These are phyloP conservation scores for Lasioglossum lativentre DNA, from an alignment of 2,888 invertebrate genomes.

Conservation along the genomic window DNA sequence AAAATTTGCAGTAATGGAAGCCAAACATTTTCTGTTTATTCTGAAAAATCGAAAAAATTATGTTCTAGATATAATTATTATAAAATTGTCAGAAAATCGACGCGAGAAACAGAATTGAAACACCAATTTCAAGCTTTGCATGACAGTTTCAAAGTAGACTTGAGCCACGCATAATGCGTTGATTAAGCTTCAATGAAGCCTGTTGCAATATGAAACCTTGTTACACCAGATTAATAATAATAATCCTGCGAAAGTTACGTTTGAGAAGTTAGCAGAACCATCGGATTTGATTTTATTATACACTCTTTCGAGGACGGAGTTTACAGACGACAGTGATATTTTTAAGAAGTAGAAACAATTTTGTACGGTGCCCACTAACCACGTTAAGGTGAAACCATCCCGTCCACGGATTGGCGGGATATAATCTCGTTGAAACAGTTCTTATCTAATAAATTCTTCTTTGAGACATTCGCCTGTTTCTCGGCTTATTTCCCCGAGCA, in stretches of 20 bases:
- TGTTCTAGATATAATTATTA: too few species aligned
- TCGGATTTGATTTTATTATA: not conserved
- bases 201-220: not conserved
- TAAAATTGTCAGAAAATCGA: not conserved
- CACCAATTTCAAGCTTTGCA: not conserved
- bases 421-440: conserved; percentile 3
- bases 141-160: not conserved
- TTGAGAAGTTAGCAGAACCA: not conserved
- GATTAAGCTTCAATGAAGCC: not conserved
- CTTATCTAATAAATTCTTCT: not conserved
- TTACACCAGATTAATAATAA: not conserved
- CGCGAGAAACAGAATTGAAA: not conserved
- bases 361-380: not conserved
- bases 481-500: not conserved
- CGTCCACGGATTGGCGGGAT: not conserved
- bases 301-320: not conserved
- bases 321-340: not conserved
- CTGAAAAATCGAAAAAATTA: too few species aligned
- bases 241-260: not conserved
- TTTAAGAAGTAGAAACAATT: not conserved
- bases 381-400: not conserved
- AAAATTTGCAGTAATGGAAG: not conserved
- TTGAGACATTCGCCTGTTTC: not conserved
- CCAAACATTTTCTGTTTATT: too few species aligned
- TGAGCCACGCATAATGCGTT: not conserved